Evolutionary conservation across 2,888 invertebrate genomes (phyloP).

Genomic region (Iphiclides podalirius): DNA sequence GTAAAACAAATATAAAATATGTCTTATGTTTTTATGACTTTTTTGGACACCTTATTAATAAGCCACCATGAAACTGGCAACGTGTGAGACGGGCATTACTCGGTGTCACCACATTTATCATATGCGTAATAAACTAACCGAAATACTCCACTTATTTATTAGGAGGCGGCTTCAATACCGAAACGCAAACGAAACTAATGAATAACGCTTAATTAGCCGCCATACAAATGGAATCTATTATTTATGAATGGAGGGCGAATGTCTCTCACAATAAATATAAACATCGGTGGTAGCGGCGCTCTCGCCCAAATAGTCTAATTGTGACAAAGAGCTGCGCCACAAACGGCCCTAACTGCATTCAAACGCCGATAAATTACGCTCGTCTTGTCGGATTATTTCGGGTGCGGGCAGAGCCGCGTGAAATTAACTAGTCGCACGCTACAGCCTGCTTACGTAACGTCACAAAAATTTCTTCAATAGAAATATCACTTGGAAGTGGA

Average conservation of each 20-base stretch:
- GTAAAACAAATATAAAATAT: too few species aligned
- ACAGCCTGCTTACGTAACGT: neutral
- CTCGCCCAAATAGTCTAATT: conserved; percentile 31
- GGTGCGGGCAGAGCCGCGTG: conserved; percentile 14
- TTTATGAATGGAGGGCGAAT: conserved; percentile 9
- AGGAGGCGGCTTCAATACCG: neutral
- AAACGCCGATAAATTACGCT: conserved; percentile 43
- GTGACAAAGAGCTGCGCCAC: conserved; percentile 32
- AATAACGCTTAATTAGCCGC: conserved; percentile 13
- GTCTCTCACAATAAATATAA: neutral
- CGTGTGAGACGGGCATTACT: neutral
- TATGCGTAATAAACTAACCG: neutral
- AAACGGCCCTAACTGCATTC: conserved; percentile 37
- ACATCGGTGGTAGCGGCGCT: neutral
- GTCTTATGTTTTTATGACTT: too few species aligned
- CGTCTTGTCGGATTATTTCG: conserved; percentile 31
- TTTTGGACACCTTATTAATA: too few species aligned
- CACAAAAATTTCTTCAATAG: conserved; percentile 1
- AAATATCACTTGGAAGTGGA: too few species aligned
- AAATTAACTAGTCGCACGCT: conserved; percentile 6
- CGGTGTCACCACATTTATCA: neutral
- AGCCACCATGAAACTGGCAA: too few species aligned
- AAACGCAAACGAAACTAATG: conserved; percentile 7
- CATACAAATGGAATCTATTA: conserved; percentile 2
- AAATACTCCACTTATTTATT: neutral